phyloP scores from a whole-genome alignment of 2,113 vertebrate genomes.

The Psettodes erumei region DNA sequence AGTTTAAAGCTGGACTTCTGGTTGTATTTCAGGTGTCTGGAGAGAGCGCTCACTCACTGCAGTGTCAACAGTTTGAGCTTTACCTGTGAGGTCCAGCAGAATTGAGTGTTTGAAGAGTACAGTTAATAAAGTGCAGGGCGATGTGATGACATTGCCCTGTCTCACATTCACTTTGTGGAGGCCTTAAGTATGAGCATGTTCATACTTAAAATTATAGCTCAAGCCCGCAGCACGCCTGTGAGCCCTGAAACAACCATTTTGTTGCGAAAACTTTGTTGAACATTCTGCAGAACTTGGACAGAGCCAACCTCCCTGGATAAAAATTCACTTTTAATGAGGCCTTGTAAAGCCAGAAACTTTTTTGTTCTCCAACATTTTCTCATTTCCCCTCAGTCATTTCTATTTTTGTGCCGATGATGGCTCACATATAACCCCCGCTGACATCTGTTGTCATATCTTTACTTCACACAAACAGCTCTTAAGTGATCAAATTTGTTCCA shows the following conservation, averaged over 20 bases:
- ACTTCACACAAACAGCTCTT: slow-evolving; percentile 38
- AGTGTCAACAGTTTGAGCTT: neutral
- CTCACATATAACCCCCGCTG: slow-evolving; percentile 10
- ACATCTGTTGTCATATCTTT: slow-evolving; percentile 32
- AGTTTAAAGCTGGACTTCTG: neutral
- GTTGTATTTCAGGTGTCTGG: too few species aligned
- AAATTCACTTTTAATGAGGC: slow-evolving; percentile 48
- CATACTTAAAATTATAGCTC: neutral
- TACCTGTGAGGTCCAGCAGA: neutral
- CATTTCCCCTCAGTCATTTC: slow-evolving; percentile 9
- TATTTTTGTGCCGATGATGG: neutral
- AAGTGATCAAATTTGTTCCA: slow-evolving; percentile 19
- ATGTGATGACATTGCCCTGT: neutral
- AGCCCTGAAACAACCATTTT: neutral
- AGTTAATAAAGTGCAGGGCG: neutral
- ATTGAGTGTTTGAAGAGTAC: neutral
- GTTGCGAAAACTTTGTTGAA: neutral
- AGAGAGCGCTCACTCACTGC: neutral
- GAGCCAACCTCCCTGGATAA: slow-evolving; percentile 29
- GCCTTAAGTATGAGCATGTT: neutral
- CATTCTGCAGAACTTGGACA: neutral
- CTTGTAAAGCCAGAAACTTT: slow-evolving; percentile 14
- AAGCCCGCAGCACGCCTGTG: neutral
- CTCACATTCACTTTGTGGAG: neutral
- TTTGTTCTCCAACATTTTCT: slow-evolving; percentile 1